Base-by-base conservation (phyloP, 1,140 invertebrate species). In the Drosophila setifemur region DNA sequence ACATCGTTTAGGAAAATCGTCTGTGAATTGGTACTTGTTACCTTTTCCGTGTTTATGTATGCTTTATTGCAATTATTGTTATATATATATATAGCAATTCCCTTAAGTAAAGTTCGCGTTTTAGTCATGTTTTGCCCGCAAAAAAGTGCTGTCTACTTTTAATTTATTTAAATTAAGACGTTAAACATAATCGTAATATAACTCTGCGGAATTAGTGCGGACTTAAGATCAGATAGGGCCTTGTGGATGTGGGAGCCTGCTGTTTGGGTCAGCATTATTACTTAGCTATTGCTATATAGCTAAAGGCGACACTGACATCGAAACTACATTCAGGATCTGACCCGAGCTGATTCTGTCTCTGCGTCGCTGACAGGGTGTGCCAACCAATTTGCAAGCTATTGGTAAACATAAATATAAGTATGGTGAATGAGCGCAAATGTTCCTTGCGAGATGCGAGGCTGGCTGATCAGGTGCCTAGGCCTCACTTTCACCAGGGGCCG, bases 401-500 rank as follows among this genome's bases (percentile, higher is more conserved):
- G 68, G 42, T 78, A 63, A 83, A 77, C 81, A 76, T 82, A 81
- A 70, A 75, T 81, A 73, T 54, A 83, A 78, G 67, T 83, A 64
- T 73, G 76, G 31, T 72, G 55, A 67, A 74, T 82, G 60, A 63
- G 63, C 60, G 68, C 40, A n/a, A n/a, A n/a, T n/a, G n/a, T 40
- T 75, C 64, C 26, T 50, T 61, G 48, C 26, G 63, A 43, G 55
- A 42, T 48, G 44, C 9, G 44, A 47, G 16, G 31, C 31, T 35
- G 31, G 21, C 43, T 53, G 29, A 68, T 42, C 29, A 52, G 21
- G 14, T n/a, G 8, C 50, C 89, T 89, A 90, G 40, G 90, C 90
- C 92, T 96, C 95, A 73, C 94, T 95, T 92, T 96, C 95, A 37
- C 94, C 95, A 19, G 92, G 93, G 60, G 91, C 91, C 52, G 92